Evolutionary conservation across 2,888 invertebrate species (phyloP).

Genomic region (Vesta saturnalis): DNA sequence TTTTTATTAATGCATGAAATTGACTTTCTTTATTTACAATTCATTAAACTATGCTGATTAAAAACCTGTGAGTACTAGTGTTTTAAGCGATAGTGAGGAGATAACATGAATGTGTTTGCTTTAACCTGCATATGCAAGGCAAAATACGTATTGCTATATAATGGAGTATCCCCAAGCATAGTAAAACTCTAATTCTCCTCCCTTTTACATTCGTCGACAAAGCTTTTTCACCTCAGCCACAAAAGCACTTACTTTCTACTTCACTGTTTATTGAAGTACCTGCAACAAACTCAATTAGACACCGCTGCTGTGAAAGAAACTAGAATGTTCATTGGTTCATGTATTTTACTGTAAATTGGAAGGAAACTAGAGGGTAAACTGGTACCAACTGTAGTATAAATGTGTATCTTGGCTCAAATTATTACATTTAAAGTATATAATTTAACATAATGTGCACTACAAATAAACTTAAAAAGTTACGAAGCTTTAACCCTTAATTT

Average conservation of each 20-base stretch:
- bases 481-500: too few relatives aligned
- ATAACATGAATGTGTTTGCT: too few relatives aligned
- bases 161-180: not conserved
- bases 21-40: not conserved
- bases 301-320: not conserved
- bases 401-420: too few relatives aligned
- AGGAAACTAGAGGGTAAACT: too few relatives aligned
- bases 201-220: slow-evolving; percentile 21
- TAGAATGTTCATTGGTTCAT: not conserved
- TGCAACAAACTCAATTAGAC: not conserved
- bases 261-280: slow-evolving; percentile 19
- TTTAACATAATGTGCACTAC: too few relatives aligned
- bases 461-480: too few relatives aligned
- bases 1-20: too few relatives aligned
- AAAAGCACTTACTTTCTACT: slow-evolving; percentile 24
- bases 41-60: not conserved
- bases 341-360: too few relatives aligned
- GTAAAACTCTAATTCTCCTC: not conserved
- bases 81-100: too few relatives aligned
- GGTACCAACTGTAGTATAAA: too few relatives aligned
- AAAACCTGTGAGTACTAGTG: not conserved
- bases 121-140: not conserved
- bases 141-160: not conserved
- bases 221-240: slow-evolving; percentile 23
- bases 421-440: too few relatives aligned